These are phyloP conservation scores for Dichetophora obliterata DNA, from an alignment of 2,888 invertebrate genomes.

Conservation along the genomic window DNA sequence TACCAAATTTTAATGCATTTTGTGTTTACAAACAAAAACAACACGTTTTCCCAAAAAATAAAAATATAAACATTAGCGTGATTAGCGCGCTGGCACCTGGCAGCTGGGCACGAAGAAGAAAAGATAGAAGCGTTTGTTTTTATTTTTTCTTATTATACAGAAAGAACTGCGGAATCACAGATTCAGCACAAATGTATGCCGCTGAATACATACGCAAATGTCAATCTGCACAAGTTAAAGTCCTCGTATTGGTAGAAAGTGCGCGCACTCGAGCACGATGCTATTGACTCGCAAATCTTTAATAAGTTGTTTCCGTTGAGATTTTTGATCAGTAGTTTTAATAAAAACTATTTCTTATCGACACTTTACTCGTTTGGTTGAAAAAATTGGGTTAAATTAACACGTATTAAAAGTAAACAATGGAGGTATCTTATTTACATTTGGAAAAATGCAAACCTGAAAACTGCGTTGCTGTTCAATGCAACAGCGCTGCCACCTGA, in stretches of 20 bases:
- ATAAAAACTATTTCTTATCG: not conserved
- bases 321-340: not conserved
- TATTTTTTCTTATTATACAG: conserved; percentile 33
- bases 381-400: conserved; percentile 13
- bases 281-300: not conserved
- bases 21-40: conserved; percentile 40
- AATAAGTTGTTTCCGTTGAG: not conserved
- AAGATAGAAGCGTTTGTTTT: conserved; percentile 39
- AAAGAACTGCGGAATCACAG: conserved; percentile 34
- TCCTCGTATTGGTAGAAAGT: not conserved
- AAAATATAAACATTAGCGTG: conserved; percentile 40
- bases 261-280: not conserved
- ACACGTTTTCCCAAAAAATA: conserved; percentile 39
- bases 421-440: conserved; percentile 21
- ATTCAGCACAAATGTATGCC: conserved; percentile 27
- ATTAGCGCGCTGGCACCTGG: conserved; percentile 39
- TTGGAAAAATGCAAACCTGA: not conserved
- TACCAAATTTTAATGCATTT: conserved; percentile 37
- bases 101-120: conserved; percentile 39
- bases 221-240: conserved; percentile 27
- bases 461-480: not conserved
- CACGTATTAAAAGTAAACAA: conserved; percentile 23
- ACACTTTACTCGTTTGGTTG: not conserved
- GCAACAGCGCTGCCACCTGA: not conserved
- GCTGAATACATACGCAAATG: conserved; percentile 35